phyloP scores from a whole-genome alignment of 2,113 vertebrate genomes.

The Sinocyclocheilus anshuiensis region DNA sequence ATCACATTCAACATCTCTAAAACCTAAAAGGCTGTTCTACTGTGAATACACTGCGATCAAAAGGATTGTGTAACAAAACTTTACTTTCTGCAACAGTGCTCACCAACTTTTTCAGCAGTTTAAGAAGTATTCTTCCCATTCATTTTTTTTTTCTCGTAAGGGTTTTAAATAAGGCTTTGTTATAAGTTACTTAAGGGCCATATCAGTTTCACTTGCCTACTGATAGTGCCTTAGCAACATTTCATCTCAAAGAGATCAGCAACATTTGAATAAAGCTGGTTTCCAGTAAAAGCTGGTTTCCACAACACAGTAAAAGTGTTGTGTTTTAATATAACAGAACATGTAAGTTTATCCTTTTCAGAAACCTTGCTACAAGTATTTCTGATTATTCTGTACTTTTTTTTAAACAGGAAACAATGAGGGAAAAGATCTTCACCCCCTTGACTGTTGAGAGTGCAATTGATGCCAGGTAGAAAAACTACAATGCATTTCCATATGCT shows the following conservation, averaged over 20 bases:
- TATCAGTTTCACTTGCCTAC: conserved; percentile 31
- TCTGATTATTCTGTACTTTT: not conserved
- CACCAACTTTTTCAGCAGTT: not conserved
- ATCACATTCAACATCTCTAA: not conserved
- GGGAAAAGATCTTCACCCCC: conserved; percentile 95
- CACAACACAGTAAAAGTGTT: not conserved
- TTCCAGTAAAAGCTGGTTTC: not conserved
- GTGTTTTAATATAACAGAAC: not conserved
- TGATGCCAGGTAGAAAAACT: conserved; percentile 86
- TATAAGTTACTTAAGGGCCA: not conserved
- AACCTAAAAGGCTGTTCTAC: not conserved
- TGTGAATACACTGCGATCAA: not conserved
- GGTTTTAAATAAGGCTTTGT: not conserved
- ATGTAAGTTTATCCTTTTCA: not conserved
- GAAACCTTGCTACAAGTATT: not conserved
- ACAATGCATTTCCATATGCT: too few relatives aligned
- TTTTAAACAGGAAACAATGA: conserved; percentile 83
- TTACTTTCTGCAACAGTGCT: not conserved
- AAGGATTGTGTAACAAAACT: not conserved
- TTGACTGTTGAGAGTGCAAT: conserved; percentile 92
- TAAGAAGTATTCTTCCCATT: not conserved
- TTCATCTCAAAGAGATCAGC: conserved; percentile 19
- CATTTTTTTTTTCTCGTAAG: not conserved
- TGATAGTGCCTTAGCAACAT: conserved; percentile 26
- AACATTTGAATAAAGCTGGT: not conserved